Conservation (phyloP, 2,113 vertebrate species). For the Semicossyphus pulcher region DNA sequence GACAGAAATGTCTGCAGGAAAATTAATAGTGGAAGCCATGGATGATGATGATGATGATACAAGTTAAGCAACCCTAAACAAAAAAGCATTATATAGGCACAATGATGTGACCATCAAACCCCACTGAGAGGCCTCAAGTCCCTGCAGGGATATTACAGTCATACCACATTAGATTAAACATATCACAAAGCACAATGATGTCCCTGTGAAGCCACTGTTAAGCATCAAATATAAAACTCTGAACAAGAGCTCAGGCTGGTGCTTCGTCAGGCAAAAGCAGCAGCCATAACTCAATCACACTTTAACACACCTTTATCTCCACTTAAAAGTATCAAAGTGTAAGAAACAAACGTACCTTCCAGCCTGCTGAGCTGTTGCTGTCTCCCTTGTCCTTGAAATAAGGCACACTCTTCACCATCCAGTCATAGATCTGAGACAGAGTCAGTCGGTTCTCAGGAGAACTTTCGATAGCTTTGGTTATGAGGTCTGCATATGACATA, state of each 20-base stretch:
- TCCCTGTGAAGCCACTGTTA: conserved; percentile 24
- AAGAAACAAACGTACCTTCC: conserved; percentile 88
- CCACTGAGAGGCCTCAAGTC: conserved; percentile 20
- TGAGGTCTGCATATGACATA: conserved; percentile 98
- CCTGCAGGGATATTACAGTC: conserved; percentile 25
- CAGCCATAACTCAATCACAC: not conserved
- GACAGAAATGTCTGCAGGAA: not conserved
- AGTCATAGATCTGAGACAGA: conserved; percentile 97
- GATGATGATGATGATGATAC: conserved; percentile 10
- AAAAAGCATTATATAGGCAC: not conserved
- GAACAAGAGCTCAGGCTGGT: too few species aligned
- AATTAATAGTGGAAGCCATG: not conserved
- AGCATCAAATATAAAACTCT: not conserved
- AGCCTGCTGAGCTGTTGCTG: conserved; percentile 95
- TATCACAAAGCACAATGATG: conserved; percentile 29
- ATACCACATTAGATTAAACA: conserved; percentile 52
- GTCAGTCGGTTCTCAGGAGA: conserved; percentile 95
- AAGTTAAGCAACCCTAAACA: conserved; percentile 13
- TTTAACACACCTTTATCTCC: too few species aligned
- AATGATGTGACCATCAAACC: conserved; percentile 18
- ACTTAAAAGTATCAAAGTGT: not conserved
- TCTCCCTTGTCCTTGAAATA: conserved; percentile 99
- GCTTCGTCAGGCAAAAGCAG: not conserved
- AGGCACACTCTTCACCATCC: conserved; percentile 97
- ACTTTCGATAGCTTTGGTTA: conserved; percentile 98